phyloP scores from a whole-genome alignment of 2,113 vertebrate genomes.

The Pleuronectes platessa region DNA sequence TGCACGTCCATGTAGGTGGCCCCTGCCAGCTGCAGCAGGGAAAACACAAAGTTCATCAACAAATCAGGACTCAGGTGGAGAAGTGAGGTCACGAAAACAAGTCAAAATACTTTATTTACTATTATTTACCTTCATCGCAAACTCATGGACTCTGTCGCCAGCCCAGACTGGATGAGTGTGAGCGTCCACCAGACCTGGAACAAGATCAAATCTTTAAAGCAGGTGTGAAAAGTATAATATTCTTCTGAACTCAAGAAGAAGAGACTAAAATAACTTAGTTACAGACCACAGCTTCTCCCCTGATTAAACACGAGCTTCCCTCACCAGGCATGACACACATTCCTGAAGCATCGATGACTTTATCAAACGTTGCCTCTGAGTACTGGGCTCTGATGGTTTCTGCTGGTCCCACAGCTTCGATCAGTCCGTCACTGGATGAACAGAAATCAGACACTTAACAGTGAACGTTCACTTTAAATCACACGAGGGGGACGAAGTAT shows the following conservation, averaged over 20 bases:
- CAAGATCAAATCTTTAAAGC: not conserved
- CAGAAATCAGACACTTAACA: not conserved
- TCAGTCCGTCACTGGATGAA: conserved; percentile 86
- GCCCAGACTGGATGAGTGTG: conserved; percentile 98
- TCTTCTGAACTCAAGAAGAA: no score
- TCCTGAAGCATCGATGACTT: conserved; percentile 90
- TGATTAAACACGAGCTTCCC: conserved; percentile 11
- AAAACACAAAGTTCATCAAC: not conserved
- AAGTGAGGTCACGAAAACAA: no score
- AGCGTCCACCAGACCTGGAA: conserved; percentile 93
- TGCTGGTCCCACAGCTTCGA: conserved; percentile 88
- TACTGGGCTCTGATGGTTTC: conserved; percentile 83
- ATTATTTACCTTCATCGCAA: conserved; percentile 95
- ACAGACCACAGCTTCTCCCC: no score
- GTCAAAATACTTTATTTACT: not conserved
- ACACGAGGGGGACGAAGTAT: not conserved
- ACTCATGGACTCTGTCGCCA: conserved; percentile 96
- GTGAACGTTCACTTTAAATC: not conserved
- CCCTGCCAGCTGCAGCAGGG: conserved; percentile 87
- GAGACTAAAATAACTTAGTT: not conserved
- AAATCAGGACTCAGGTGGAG: not conserved
- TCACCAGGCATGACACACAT: conserved; percentile 94
- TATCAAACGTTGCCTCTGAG: conserved; percentile 84
- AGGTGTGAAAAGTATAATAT: no score
- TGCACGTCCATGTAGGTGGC: conserved; percentile 97